Percentiles rank a stretch among this genome's conserved stretches.
Evolutionary conservation across 1,140 invertebrate genomes (phyloP).

Genomic region (Drosophila takahashii): DNA sequence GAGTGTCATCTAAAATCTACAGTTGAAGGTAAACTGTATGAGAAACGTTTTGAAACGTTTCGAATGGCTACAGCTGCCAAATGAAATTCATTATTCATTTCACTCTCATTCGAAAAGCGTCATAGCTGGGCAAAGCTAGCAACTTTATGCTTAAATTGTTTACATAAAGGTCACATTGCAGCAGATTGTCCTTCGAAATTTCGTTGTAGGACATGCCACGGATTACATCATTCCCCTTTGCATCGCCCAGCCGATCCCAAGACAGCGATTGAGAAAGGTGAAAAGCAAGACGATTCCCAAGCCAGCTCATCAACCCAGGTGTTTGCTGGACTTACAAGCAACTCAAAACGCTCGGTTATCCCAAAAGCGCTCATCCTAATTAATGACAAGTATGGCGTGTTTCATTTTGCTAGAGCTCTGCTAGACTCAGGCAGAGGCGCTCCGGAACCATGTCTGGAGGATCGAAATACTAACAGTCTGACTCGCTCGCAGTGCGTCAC

Average conservation of each 20-base stretch:
- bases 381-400: background rate
- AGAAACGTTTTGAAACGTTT: background rate
- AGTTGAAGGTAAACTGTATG: background rate
- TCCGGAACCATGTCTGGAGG: too few relatives aligned
- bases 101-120: background rate
- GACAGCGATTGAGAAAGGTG: background rate
- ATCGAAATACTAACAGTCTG: too few relatives aligned
- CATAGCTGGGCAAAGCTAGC: background rate
- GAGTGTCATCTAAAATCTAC: background rate
- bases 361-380: conserved; percentile 4
- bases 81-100: background rate
- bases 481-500: too few relatives aligned
- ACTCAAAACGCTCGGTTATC: background rate
- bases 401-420: background rate
- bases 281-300: background rate
- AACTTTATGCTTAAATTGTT: conserved; percentile 1
- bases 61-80: conserved; percentile 1
- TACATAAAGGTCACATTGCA: background rate
- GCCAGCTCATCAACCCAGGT: conserved; percentile 4
- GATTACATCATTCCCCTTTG: background rate
- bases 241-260: background rate
- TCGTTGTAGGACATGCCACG: background rate
- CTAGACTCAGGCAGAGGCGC: background rate
- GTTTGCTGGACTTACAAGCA: background rate
- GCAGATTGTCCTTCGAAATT: background rate